Evolutionary conservation across 2,797 vertebrate species (phyloP).

Genomic region (Naso thynnoides): DNA sequence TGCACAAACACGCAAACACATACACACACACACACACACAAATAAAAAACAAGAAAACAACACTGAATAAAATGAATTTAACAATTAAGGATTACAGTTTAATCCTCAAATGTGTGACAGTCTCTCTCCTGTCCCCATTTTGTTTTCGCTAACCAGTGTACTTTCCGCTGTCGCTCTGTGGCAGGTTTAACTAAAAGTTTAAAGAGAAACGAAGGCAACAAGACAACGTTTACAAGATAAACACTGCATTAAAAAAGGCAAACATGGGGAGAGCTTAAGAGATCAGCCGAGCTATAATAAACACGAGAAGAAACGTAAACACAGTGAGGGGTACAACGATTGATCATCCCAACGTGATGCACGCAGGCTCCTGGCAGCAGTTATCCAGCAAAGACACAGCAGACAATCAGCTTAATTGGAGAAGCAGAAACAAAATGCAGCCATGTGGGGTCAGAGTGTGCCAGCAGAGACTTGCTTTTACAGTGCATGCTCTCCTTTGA

Average conservation of each 20-base stretch:
- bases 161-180: conserved; percentile 18
- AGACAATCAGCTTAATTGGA: conserved; percentile 51
- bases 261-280: conserved; percentile 18
- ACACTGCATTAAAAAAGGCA: conserved; percentile 27
- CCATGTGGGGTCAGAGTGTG: conserved; percentile 14
- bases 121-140: conserved; percentile 21
- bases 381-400: conserved; percentile 16
- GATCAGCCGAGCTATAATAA: conserved; percentile 30
- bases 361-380: conserved; percentile 26
- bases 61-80: conserved; percentile 8
- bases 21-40: too few species aligned
- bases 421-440: conserved; percentile 31
- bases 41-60: conserved; percentile 13
- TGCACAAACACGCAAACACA: too few species aligned
- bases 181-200: conserved; percentile 41
- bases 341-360: conserved; percentile 46
- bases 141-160: conserved; percentile 25
- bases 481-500: conserved; percentile 11
- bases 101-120: conserved; percentile 34
- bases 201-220: conserved; percentile 14
- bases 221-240: conserved; percentile 36
- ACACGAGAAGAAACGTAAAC: conserved; percentile 22
- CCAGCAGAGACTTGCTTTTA: conserved; percentile 23
- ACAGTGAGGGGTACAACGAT: conserved; percentile 19
- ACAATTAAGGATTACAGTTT: conserved; percentile 23